Evolutionary conservation across 1,140 invertebrate species (phyloP), one percentile per base, ranked within the genome.

Genomic region (Temnothorax curvispinosus): DNA sequence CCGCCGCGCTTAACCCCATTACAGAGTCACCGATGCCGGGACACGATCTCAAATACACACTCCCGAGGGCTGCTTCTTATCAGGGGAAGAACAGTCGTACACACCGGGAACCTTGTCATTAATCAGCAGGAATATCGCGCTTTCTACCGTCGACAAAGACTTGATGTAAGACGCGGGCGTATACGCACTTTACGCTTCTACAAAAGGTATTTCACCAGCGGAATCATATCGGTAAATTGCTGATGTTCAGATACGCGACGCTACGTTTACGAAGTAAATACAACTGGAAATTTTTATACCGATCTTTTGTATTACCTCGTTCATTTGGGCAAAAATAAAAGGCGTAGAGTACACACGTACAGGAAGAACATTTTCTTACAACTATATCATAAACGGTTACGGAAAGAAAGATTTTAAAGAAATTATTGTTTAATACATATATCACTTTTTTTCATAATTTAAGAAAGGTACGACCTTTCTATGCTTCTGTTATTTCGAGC

Each of bases 1-100:
- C 75, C 74, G 88, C 65, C 89, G 87, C 92, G 92, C 93, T 91
- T 89, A 93, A 94, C 93, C 92, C 91, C 90, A 94, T 94, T 94
- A 94, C 89, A 87, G 89, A 92, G 89, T 91, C 88, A 88, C 90
- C 89, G 91, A 94, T 94, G 93, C 93, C 89, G 81, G 91, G 92
- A 94, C 94, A 94, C 93, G 93, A 92, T 92, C 90, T 91, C 88
- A 85, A 91, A 91, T 89, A 91, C 88, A 88, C 75, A 89, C 88
- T 87, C 86, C 89, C 88, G 85, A 92, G 90, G 87, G 84, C 80
- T 82, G 89, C 87, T 88, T 85, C 89, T 93, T 92, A 93, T 93
- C 92, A 91, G 87, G 58, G 81, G 67, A 90, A 86, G 89, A 92
- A 90, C 91, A 93, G 91, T 92, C 87, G 86, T 92, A 88, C 85